A percentile compares a stretch with the other conserved stretches of the same genome.
Conservation (phyloP, 2,888 invertebrate species). For the Lasius fuliginosus region DNA sequence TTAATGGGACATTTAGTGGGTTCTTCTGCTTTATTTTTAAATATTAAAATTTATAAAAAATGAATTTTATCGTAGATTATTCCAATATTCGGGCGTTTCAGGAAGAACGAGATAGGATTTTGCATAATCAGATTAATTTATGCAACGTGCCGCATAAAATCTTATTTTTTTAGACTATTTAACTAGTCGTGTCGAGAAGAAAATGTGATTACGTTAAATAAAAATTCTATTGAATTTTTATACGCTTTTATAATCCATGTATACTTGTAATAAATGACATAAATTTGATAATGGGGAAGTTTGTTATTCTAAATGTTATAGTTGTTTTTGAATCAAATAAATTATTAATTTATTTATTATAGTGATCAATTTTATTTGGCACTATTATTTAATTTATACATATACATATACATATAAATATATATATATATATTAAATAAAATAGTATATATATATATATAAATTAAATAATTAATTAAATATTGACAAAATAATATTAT, state of each 20-base stretch:
- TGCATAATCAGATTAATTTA: slow-evolving; percentile 49
- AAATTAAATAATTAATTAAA: slow-evolving; percentile 3
- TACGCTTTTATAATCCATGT: not conserved
- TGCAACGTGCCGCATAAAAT: slow-evolving; percentile 14
- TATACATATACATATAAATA: too few relatives aligned
- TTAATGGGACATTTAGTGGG: not conserved
- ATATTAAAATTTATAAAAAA: slow-evolving; percentile 20
- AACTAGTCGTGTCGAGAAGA: not conserved
- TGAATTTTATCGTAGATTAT: slow-evolving; percentile 21
- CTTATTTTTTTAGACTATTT: slow-evolving; percentile 20
- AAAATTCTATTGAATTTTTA: slow-evolving; percentile 31
- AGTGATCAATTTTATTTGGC: not conserved
- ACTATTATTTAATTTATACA: not conserved
- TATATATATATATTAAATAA: too few relatives aligned
- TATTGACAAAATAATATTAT: not conserved
- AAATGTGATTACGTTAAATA: slow-evolving; percentile 27
- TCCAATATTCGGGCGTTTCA: slow-evolving; percentile 14
- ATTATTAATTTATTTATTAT: not conserved
- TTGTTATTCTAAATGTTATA: not conserved
- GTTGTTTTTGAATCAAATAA: not conserved
- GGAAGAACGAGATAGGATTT: slow-evolving; percentile 5
- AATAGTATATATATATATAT: too few relatives aligned
- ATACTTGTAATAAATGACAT: not conserved
- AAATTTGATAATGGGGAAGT: not conserved
- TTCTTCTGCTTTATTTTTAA: not conserved